A percentile compares a stretch with the other conserved stretches of the same genome.
These are phyloP conservation scores for Myiozetetes cayanensis DNA, from an alignment of 2,113 vertebrate genomes.

Conservation along the genomic window DNA sequence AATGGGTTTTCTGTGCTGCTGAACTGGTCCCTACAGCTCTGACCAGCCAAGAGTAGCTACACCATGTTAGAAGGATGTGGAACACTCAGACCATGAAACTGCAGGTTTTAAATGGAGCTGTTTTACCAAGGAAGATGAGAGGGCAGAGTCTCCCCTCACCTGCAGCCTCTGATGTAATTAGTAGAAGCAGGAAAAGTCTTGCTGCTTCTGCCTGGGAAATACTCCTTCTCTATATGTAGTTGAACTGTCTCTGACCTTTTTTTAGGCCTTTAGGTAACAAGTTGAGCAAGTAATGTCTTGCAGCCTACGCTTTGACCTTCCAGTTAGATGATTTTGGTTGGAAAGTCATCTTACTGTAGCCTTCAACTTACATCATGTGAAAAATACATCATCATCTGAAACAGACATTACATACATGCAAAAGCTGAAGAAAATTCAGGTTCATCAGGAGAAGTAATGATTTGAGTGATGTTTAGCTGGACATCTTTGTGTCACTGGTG, in stretches of 20 bases:
- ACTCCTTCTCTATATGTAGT: fast-evolving
- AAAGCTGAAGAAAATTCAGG: background rate
- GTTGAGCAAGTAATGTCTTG: background rate
- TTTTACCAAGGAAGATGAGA: background rate
- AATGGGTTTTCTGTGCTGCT: background rate
- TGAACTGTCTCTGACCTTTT: background rate
- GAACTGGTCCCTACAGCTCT: background rate
- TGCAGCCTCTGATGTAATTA: background rate
- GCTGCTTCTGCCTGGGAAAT: background rate
- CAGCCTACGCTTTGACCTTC: background rate
- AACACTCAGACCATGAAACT: background rate
- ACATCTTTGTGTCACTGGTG: background rate
- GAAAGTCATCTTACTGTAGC: background rate
- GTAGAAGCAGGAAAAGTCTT: background rate
- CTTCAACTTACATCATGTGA: background rate
- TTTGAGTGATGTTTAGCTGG: background rate
- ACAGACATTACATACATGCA: background rate
- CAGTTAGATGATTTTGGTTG: background rate
- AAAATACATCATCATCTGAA: background rate
- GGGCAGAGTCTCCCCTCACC: no score
- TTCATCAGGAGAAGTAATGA: background rate
- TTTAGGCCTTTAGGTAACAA: background rate
- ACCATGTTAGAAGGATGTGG: background rate
- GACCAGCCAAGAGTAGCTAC: background rate
- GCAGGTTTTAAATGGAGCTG: background rate